These are phyloP conservation scores for Crocidura indochinensis DNA, from an alignment of 2,797 vertebrate genomes.

Conservation along the genomic window DNA sequence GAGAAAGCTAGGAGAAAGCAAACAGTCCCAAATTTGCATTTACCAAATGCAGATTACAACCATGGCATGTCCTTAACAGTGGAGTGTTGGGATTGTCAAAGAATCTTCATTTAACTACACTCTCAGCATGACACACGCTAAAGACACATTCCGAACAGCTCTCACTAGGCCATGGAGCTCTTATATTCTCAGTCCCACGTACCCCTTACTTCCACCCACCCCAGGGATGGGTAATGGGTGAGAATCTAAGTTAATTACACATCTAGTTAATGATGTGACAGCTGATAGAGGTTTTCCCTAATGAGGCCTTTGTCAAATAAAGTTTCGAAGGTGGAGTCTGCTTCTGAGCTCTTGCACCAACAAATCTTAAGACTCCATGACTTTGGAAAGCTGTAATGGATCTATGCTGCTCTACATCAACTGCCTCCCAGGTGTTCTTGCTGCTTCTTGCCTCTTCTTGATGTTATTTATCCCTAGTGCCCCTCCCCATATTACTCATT, in stretches of 20 bases:
- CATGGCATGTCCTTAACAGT: constrained; percentile 76
- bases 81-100: constrained; percentile 69
- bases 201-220: neutral
- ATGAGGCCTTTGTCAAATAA: constrained; percentile 31
- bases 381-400: neutral
- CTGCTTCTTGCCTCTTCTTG: constrained; percentile 7
- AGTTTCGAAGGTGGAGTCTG: constrained; percentile 48
- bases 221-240: neutral
- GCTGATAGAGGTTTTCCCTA: constrained; percentile 52
- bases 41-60: constrained; percentile 83
- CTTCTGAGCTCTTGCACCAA: neutral
- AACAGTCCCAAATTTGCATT: constrained; percentile 81
- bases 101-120: constrained; percentile 67
- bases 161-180: constrained; percentile 49
- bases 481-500: neutral
- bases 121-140: constrained; percentile 58
- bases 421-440: neutral
- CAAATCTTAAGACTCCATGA: neutral
- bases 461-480: neutral
- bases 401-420: neutral
- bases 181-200: constrained; percentile 17
- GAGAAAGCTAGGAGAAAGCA: constrained; percentile 79
- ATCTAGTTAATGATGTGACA: constrained; percentile 74
- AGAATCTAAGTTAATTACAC: constrained; percentile 79
- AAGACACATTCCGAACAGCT: constrained; percentile 8